Evolutionary conservation across 2,797 vertebrate genomes (phyloP), one percentile per base, ranked within the genome.

Genomic region (Sandelia bainsii): DNA sequence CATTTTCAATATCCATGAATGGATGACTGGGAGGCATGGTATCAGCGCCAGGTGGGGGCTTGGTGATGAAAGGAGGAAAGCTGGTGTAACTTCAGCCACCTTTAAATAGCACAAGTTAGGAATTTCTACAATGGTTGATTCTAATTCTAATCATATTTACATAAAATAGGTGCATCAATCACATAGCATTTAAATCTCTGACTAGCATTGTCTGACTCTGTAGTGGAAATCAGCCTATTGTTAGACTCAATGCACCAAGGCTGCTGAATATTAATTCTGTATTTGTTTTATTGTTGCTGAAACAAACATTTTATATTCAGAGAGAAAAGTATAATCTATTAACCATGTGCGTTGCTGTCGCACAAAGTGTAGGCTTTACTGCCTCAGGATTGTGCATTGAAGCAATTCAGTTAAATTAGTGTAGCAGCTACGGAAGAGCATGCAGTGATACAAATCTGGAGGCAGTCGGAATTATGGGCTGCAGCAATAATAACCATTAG

Each of bases 241-340:
- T 85, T 81, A 81, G 75, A 78, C 66, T 75, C 77, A 46, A 50
- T 22, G 72, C 79, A 32, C 75, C 68, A 19, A 46, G 45, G 75
- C 64, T 81, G 65, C 70, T 90, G 77, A 87, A 91, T 87, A 88
- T 91, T 90, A 81, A 92, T 84, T 86, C 62, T 16, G 51, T 80
- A 81, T 91, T 88, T 89, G 84, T 82, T 89, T 80, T 88, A 89
- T 84, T 87, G 83, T 88, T 87, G 83, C 86, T 89, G 87, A 89
- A 87, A 89, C 81, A 93, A 90, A 93, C 82, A 89, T 85, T 86
- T 90, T 84, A 74, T 81, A 80, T 89, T 88, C 82, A 72, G 67
- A 73, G 65, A 70, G 70, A 77, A 78, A 83, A 79, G 75, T 79
- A 80, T 86, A 80, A 91, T 89, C 82, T 88, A 87, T 89, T 90